Base-by-base conservation (phyloP, 1,140 invertebrate species). In the Subanguina moxae region DNA sequence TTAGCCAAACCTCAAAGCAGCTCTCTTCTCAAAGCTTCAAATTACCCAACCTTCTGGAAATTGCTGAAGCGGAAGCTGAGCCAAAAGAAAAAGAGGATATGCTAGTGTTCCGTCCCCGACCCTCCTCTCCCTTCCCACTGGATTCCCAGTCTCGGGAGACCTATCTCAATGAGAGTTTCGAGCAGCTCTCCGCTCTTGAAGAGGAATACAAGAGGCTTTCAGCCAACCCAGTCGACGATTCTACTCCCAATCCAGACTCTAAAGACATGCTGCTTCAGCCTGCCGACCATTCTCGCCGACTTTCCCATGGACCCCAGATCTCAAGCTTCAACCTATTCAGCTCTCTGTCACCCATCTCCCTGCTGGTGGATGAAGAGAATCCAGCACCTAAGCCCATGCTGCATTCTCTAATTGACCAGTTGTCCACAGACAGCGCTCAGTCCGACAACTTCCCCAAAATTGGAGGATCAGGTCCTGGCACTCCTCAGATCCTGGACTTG, bases 341-440 rank as follows among this genome's bases (percentile, higher is more conserved):
- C 32, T 23, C 43, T 46, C 46, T 64, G 19, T 21, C 66, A 13
- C 61, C 28, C 59, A 38, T 62, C n/a, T 65, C 38, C 62, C 23
- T 62, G n/a, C 43, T 32, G 63, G 38, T 68, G 56, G 27, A 61
- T 43, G 38, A 45, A 17, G 42, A 21, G 48, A 1, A 27, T 25
- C 48, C 28, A 27, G 23, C 32, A 65, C 38, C n/a, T 30, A 42
- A 43, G 30, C 0, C 38, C n/a, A 19, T 13, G 15, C 19, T 45
- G 8, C 59, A 46, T 1, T 63, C 32, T 59, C 46, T 45, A 42
- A 45, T 30, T 48, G 17, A 15, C 48, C 48, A 52, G 8, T 25
- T 52, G 23, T 52, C 48, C 48, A 25, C 48, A 52, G 23, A 52
- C 48, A 52, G 48, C 15, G n/a, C 3, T 19, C 48, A 19, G 32